Evolutionary conservation across 2,888 invertebrate genomes (phyloP).

Genomic region (Seira musarum): DNA sequence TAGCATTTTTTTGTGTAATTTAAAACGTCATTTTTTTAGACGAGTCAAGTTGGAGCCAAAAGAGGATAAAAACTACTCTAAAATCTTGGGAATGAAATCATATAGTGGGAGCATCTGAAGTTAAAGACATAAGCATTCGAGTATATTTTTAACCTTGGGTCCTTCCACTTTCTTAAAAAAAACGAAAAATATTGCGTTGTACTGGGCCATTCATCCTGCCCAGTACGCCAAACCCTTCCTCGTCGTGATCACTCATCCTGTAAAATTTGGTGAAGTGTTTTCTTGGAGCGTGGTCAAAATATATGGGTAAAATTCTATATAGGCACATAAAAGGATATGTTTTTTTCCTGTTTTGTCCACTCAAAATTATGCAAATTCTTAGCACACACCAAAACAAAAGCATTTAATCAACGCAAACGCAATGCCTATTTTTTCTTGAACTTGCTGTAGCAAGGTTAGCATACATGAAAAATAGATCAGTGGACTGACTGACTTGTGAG

Average conservation of each 20-base stretch:
- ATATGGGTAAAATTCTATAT: not conserved
- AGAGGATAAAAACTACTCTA: not conserved
- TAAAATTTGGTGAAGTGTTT: not conserved
- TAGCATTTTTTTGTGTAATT: not conserved
- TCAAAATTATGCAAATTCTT: no score
- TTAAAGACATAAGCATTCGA: not conserved
- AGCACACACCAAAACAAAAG: no score
- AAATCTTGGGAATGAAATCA: not conserved
- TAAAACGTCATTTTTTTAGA: not conserved
- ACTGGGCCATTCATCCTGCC: conserved; percentile 46
- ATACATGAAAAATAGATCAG: no score
- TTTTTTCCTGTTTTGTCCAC: no score
- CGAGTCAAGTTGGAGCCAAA: no score
- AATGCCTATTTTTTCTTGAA: no score
- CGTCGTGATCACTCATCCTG: not conserved
- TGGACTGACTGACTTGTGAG: no score
- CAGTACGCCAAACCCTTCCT: conserved; percentile 48
- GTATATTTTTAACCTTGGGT: conserved; percentile 47
- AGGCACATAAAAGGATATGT: no score
- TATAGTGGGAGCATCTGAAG: no score
- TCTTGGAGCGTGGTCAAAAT: not conserved
- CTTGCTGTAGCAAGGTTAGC: no score
- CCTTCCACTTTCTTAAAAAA: conserved; percentile 50
- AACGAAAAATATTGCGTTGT: no score
- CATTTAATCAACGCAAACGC: no score